Evolutionary conservation across 2,797 vertebrate species (phyloP).

Genomic region (Alosa sapidissima): DNA sequence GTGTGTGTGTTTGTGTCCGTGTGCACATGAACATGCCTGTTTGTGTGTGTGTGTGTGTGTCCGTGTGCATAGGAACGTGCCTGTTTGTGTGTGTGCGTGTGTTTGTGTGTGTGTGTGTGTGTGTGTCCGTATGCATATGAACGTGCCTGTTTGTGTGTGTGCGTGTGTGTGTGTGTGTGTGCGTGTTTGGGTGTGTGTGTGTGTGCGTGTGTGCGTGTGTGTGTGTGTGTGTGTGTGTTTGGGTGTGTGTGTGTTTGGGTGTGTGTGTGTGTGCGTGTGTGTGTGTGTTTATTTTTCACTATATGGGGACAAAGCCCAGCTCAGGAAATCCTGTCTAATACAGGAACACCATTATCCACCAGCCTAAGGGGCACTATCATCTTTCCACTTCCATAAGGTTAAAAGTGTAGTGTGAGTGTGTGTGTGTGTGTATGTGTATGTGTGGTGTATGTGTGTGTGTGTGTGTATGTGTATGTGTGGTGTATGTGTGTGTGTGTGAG

Average conservation of each 20-base stretch:
- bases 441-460: not conserved
- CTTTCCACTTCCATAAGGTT: conserved; percentile 3
- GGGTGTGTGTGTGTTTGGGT: not conserved
- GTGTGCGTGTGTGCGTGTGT: not conserved
- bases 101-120: conserved; percentile 3
- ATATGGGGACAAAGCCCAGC: not conserved
- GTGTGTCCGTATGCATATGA: too few relatives aligned
- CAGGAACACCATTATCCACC: conserved; percentile 17
- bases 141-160: too few relatives aligned
- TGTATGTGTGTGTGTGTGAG: not conserved
- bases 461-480: not conserved
- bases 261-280: conserved; percentile 13
- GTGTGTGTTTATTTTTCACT: not conserved
- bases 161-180: not conserved
- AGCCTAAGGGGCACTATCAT: not conserved
- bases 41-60: not conserved
- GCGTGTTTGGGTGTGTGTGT: not conserved
- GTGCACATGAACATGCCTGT: not conserved
- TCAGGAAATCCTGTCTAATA: conserved; percentile 20
- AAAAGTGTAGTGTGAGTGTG: not conserved
- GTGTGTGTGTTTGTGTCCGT: not conserved
- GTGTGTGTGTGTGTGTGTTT: conserved; percentile 1
- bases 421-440: not conserved
- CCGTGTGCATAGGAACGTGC: too few relatives aligned
- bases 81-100: not conserved